Conservation (phyloP, 2,113 vertebrate species). For the Gymnorhina tibicen region DNA sequence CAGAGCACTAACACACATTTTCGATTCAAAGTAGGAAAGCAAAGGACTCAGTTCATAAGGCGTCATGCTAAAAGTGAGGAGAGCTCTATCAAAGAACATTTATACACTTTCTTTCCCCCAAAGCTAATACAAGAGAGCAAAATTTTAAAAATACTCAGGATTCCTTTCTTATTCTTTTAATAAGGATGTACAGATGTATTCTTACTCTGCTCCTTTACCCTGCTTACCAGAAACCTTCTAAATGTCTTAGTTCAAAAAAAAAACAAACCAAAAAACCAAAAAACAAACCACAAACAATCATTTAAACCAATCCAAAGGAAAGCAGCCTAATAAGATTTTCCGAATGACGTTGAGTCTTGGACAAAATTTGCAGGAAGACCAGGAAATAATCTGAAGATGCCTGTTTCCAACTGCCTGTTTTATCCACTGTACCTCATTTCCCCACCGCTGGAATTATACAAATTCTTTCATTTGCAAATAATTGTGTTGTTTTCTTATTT, state of each 20-base stretch:
- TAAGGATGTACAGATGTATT: background rate
- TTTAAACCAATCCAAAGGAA: background rate
- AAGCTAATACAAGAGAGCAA: background rate
- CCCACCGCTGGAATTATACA: background rate
- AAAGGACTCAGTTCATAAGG: background rate
- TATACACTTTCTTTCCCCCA: background rate
- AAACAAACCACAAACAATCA: background rate
- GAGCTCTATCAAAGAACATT: background rate
- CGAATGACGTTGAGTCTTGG: background rate
- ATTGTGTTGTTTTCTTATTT: background rate
- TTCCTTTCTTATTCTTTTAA: background rate
- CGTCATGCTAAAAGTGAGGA: background rate
- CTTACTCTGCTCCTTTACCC: background rate
- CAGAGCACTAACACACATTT: background rate
- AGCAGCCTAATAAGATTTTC: background rate
- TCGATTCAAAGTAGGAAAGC: background rate
- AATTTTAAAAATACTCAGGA: background rate
- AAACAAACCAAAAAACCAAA: too few relatives aligned
- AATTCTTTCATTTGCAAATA: background rate
- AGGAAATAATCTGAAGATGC: background rate
- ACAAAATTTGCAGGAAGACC: background rate
- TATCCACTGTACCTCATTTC: background rate
- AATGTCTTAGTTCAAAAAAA: background rate
- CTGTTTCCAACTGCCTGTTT: background rate
- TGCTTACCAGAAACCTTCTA: background rate